Percentiles rank a stretch among this genome's conserved stretches.
phyloP scores from a whole-genome alignment of 2,888 invertebrate species.

The Epinotia brunnichana region DNA sequence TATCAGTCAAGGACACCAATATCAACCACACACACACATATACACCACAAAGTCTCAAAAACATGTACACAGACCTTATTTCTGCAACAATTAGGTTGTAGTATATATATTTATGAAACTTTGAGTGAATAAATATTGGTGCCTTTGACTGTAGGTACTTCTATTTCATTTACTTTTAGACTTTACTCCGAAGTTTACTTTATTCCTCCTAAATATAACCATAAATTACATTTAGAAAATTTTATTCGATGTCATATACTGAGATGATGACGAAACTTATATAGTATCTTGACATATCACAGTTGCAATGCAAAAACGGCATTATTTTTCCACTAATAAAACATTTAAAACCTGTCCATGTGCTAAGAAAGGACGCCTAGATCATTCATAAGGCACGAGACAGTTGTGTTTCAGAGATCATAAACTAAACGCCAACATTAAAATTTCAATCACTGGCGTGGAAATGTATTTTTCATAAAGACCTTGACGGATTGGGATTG shows the following conservation, averaged over 20 bases:
- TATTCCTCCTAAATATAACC: not conserved
- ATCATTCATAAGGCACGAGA: not conserved
- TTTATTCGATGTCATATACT: not conserved
- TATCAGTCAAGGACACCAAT: too few relatives aligned
- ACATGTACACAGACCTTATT: too few relatives aligned
- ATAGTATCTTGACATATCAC: too few relatives aligned
- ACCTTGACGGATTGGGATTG: constrained; percentile 22
- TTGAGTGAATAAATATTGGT: too few relatives aligned
- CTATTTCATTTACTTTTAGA: too few relatives aligned
- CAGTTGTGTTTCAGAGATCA: too few relatives aligned
- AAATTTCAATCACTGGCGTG: constrained; percentile 19
- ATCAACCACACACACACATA: too few relatives aligned
- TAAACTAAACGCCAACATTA: constrained; percentile 5
- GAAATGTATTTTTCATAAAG: constrained; percentile 40
- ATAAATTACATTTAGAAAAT: too few relatives aligned
- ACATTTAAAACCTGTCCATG: not conserved
- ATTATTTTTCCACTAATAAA: not conserved
- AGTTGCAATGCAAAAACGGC: not conserved
- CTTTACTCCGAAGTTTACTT: not conserved
- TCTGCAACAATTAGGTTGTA: too few relatives aligned
- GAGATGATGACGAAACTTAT: not conserved
- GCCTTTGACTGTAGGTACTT: too few relatives aligned
- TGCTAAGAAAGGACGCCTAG: not conserved
- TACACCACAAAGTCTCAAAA: too few relatives aligned
- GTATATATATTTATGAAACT: too few relatives aligned